These are phyloP conservation scores for Antedon mediterranea DNA, from an alignment of 53 echinoderm and acorn worm genomes.

Conservation along the genomic window DNA sequence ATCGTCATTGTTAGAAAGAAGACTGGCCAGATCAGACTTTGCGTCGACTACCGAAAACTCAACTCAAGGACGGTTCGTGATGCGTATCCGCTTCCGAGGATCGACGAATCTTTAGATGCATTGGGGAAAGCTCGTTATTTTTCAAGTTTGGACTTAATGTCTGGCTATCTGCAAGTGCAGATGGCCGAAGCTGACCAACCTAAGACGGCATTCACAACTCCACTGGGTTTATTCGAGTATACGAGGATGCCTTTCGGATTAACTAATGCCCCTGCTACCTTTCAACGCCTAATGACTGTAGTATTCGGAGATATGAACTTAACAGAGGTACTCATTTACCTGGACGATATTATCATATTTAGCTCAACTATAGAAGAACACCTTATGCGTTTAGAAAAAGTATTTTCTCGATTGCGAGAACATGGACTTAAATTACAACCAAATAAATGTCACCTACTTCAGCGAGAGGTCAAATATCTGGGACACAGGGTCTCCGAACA, in stretches of 20 bases:
- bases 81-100: too few relatives aligned
- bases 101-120: too few relatives aligned
- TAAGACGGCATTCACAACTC: constrained; percentile 32
- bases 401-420: constrained; percentile 12
- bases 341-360: constrained; percentile 31
- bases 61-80: too few relatives aligned
- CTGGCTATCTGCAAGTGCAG: constrained; percentile 26
- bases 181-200: constrained; percentile 8
- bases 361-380: constrained; percentile 22
- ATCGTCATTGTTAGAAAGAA: too few relatives aligned
- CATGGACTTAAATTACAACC: too few relatives aligned
- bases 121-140: too few relatives aligned
- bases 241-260: constrained; percentile 28
- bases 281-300: constrained; percentile 20
- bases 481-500: too few relatives aligned
- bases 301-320: constrained; percentile 24
- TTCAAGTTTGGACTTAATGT: constrained; percentile 24
- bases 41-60: too few relatives aligned
- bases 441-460: too few relatives aligned
- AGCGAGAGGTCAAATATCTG: too few relatives aligned
- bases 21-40: too few relatives aligned
- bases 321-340: constrained; percentile 11
- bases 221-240: constrained; percentile 22
- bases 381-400: constrained; percentile 8
- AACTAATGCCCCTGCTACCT: constrained; percentile 27